phyloP scores from a whole-genome alignment of 2,888 invertebrate species.

The Tenthredo mesomela region DNA sequence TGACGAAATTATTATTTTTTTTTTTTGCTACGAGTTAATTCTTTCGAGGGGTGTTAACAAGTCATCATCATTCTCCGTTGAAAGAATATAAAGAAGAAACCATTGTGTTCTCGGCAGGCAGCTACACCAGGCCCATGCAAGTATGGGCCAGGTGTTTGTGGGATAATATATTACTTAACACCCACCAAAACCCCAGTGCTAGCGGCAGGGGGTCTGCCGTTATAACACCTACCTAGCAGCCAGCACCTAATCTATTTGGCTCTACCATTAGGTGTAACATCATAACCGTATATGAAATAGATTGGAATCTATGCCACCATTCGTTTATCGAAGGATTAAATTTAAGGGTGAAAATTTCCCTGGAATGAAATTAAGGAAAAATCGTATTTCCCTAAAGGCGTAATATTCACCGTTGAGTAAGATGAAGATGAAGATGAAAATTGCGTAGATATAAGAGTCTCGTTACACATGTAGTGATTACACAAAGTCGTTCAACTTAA shows the following conservation, averaged over 20 bases:
- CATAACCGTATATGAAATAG: slow-evolving; percentile 14
- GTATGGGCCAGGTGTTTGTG: slow-evolving; percentile 69
- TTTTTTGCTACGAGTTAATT: slow-evolving; percentile 13
- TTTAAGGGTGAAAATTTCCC: not conserved
- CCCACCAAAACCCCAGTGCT: slow-evolving; percentile 62
- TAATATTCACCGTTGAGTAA: no score
- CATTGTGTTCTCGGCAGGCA: slow-evolving; percentile 21
- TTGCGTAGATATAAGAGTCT: not conserved
- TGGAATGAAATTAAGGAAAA: no score
- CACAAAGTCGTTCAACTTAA: slow-evolving; percentile 38
- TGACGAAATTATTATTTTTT: slow-evolving; percentile 44
- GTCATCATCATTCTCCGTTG: slow-evolving; percentile 60
- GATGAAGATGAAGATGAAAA: not conserved
- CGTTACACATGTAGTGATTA: not conserved
- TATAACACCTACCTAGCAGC: slow-evolving; percentile 37
- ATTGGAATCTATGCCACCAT: slow-evolving; percentile 40
- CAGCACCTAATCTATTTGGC: slow-evolving; percentile 59
- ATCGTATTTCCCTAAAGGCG: no score
- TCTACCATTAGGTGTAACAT: slow-evolving; percentile 51
- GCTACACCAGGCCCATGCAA: not conserved
- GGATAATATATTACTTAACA: slow-evolving; percentile 75
- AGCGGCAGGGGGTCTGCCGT: slow-evolving; percentile 59
- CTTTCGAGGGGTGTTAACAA: slow-evolving; percentile 61
- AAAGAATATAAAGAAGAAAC: slow-evolving; percentile 56
- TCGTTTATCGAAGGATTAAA: not conserved